Conservation (phyloP, 2,797 vertebrate species). For the Denticeps clupeoides region DNA sequence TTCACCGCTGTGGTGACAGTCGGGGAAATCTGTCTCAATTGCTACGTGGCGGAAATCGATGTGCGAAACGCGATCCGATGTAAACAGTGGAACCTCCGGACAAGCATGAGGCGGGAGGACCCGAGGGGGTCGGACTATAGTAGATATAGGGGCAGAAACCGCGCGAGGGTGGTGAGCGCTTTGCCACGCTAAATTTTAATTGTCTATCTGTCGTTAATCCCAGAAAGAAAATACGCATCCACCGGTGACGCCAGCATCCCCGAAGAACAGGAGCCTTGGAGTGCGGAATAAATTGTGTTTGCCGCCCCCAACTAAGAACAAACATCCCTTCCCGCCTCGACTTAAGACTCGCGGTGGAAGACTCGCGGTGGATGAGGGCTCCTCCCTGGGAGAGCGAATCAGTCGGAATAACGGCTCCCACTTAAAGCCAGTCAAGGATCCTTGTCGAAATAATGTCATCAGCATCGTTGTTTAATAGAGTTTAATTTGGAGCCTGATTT, state of each 20-base stretch:
- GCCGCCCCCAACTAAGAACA: no score
- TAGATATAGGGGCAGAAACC: slow-evolving; percentile 2
- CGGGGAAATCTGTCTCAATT: slow-evolving; percentile 59
- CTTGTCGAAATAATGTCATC: slow-evolving; percentile 30
- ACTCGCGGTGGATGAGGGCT: slow-evolving; percentile 37
- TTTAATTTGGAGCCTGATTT: slow-evolving; percentile 28
- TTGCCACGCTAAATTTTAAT: not conserved
- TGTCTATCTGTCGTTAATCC: no score
- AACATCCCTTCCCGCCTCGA: no score
- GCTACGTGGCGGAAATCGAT: slow-evolving; percentile 55
- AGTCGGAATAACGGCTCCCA: slow-evolving; percentile 45
- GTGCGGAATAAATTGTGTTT: no score
- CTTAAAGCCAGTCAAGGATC: slow-evolving; percentile 24
- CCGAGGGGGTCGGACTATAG: slow-evolving; percentile 44
- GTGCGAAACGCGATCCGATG: slow-evolving; percentile 54
- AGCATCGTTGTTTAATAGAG: slow-evolving; percentile 36
- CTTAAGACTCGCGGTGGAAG: slow-evolving; percentile 16
- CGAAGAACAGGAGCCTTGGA: no score
- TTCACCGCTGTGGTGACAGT: slow-evolving; percentile 59
- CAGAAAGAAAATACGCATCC: no score
- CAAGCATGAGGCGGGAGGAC: slow-evolving; percentile 37
- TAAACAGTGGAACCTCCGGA: slow-evolving; percentile 55
- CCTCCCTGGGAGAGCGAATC: slow-evolving; percentile 44
- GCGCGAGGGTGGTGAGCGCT: not conserved
- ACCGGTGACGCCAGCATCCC: no score